Evolutionary conservation across 2,113 vertebrate species (phyloP), one percentile per base, ranked within the genome.

Genomic region (Gorsachius goisagi): DNA sequence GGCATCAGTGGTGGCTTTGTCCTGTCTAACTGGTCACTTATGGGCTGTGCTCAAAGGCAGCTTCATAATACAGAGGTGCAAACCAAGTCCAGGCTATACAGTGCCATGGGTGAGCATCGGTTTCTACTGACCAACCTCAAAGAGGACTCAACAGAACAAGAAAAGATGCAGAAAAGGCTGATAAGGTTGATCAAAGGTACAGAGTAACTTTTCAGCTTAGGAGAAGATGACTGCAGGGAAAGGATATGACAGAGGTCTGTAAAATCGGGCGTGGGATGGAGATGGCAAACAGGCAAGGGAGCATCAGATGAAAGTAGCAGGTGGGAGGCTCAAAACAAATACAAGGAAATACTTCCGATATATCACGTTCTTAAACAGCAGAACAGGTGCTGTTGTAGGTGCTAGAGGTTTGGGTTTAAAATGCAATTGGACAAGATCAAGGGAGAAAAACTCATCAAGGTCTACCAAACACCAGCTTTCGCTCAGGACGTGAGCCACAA

Each of bases 121-220:
- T 62, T 80, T 92, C 50, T 73, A 19, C n/a, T 35, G 21, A 80
- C 21, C 13, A 77, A 4, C 39, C 12, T 82, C 33, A 20, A 81
- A 67, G 49, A 68, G 30, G 66, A 41, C 23, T 62, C 55, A 58
- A 1, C 20, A 75, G 49, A 95, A 44, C 9, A 17, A 89, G 27
- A 81, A 62, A 83, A 66, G 18, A 58, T 20, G 24, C 18, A 74
- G 37, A 55, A 78, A 86, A 81, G 15, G 14, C 24, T 92, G 67
- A 12, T 37, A 35, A 76, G 21, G 12, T 52, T 56, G 30, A 44
- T 3, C 0, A 1, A 84, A 66, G 56, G 17, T 62, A 39, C 0
- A 2, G 37, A 62, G 32, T 55, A 72, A 45, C 6, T 32, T 49
- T 92, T 64, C 9, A 45, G 28, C 13, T 93, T 30, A 63, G 37